phyloP scores from a whole-genome alignment of 2,113 vertebrate species.

The Hystrix brachyura region DNA sequence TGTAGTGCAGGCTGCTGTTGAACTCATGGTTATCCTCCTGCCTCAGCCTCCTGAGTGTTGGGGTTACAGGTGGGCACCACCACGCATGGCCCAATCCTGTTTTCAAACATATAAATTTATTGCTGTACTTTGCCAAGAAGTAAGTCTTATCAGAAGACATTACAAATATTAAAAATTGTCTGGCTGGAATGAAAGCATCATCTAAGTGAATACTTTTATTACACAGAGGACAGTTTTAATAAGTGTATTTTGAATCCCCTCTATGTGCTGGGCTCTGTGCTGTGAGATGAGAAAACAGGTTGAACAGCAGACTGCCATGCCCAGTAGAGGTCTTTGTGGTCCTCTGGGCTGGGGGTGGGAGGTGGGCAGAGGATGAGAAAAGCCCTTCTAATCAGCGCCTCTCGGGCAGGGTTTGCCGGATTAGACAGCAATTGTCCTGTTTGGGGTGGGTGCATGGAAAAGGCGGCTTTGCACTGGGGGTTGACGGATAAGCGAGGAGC shows the following conservation, averaged over 20 bases:
- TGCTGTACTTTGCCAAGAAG: background rate
- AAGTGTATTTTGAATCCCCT: background rate
- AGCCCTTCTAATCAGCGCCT: background rate
- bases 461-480: background rate
- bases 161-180: conserved; percentile 14
- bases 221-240: conserved; percentile 5
- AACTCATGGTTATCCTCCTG: background rate
- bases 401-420: background rate
- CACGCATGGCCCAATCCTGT: background rate
- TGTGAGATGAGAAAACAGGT: background rate
- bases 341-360: background rate
- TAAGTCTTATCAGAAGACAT: conserved; percentile 34
- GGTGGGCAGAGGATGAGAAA: background rate
- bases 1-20: background rate
- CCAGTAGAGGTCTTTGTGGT: background rate
- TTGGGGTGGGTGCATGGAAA: background rate
- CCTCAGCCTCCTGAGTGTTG: background rate
- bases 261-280: background rate
- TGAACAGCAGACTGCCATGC: too few species aligned
- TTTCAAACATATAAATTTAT: conserved; percentile 9
- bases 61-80: background rate
- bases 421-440: background rate
- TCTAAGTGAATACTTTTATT: background rate
- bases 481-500: background rate
- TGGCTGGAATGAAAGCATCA: background rate